Percentiles rank a stretch among this genome's conserved stretches.
Conservation (phyloP, 2,888 invertebrate genomes). For the Mesorhabditis spiculigera region DNA sequence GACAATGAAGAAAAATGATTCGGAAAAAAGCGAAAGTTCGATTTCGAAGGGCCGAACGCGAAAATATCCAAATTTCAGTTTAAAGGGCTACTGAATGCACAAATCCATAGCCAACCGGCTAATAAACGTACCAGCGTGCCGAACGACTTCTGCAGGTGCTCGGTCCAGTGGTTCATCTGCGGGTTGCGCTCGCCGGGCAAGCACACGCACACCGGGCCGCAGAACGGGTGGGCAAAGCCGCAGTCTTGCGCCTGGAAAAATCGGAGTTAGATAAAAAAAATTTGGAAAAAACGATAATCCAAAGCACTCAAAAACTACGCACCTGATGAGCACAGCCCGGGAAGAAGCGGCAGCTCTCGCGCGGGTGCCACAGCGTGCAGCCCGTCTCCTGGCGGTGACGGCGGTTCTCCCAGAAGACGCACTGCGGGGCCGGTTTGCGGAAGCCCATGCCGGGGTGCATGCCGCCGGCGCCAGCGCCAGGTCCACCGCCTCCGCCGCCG, state of each 20-base stretch:
- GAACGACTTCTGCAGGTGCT: background rate
- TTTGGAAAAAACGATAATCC: background rate
- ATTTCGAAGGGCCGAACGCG: too few species aligned
- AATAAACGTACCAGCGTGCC: background rate
- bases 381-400: constrained; percentile 1
- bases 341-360: constrained; percentile 8
- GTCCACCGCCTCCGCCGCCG: background rate
- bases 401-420: constrained; percentile 12
- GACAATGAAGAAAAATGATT: too few species aligned
- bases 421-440: constrained; percentile 11
- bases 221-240: constrained; percentile 1
- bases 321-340: constrained; percentile 5
- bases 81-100: too few species aligned
- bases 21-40: too few species aligned
- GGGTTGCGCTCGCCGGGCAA: background rate
- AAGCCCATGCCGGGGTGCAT: background rate
- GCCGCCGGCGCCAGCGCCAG: too few species aligned
- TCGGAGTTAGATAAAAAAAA: background rate
- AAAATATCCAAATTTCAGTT: too few species aligned
- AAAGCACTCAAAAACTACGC: background rate
- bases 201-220: background rate
- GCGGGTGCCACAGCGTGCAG: constrained; percentile 11
- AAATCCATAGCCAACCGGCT: too few species aligned
- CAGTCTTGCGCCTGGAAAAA: background rate
- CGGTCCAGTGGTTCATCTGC: constrained; percentile 1